phyloP scores from a whole-genome alignment of 2,113 vertebrate species.

The Myocastor coypus region DNA sequence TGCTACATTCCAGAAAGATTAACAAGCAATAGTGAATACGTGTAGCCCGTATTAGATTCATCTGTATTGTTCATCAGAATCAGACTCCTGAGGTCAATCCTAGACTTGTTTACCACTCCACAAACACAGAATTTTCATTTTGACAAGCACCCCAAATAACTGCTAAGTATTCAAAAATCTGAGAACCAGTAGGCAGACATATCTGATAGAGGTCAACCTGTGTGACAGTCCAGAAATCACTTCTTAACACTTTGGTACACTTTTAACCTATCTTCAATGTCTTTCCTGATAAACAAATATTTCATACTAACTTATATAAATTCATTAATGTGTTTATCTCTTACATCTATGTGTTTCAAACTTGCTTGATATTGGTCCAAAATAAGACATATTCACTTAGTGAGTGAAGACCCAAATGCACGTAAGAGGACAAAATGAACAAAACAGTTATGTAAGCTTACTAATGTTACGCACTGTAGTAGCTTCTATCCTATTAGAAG shows the following conservation, averaged over 20 bases:
- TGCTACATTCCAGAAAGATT: slow-evolving; percentile 26
- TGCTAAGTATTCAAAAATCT: not conserved
- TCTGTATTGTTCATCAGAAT: not conserved
- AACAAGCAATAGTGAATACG: not conserved
- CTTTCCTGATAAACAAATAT: not conserved
- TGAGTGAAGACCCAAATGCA: not conserved
- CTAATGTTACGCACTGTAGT: not conserved
- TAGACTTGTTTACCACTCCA: slow-evolving; percentile 7
- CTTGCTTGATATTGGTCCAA: not conserved
- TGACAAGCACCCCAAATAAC: slow-evolving; percentile 8
- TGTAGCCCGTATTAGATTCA: slow-evolving; percentile 11
- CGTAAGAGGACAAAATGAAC: not conserved
- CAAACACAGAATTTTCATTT: not conserved
- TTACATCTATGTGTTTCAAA: slow-evolving; percentile 14
- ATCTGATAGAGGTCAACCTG: not conserved
- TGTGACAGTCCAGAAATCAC: not conserved
- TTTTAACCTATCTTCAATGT: slow-evolving; percentile 14
- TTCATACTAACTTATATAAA: slow-evolving; percentile 41
- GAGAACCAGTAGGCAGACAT: not conserved
- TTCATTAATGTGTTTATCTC: slow-evolving; percentile 15
- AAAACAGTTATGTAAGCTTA: not conserved
- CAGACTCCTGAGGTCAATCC: not conserved
- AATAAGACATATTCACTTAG: slow-evolving; percentile 17
- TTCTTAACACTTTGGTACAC: not conserved
- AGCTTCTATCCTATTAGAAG: not conserved